phyloP scores from a whole-genome alignment of 2,113 vertebrate species.

The Hippoglossus stenolepis region DNA sequence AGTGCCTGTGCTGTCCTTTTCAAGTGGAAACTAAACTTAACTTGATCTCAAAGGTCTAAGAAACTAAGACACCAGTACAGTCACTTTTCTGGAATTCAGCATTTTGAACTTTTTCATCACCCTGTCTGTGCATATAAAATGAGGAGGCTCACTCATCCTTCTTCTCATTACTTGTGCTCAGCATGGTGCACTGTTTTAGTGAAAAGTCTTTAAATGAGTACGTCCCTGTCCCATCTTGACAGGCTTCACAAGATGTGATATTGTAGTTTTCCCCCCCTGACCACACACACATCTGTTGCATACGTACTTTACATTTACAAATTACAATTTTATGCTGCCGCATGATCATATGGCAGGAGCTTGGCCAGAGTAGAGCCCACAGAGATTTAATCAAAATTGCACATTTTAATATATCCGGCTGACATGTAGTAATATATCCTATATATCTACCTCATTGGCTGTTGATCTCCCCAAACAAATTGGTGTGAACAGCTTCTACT shows the following conservation, averaged over 20 bases:
- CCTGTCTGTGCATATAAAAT: not conserved
- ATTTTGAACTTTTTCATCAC: too few species aligned
- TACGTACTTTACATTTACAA: not conserved
- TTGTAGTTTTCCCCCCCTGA: not conserved
- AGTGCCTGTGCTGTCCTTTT: not conserved
- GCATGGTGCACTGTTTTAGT: not conserved
- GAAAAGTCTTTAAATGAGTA: not conserved
- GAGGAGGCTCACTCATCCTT: not conserved
- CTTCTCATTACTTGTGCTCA: not conserved
- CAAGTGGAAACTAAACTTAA: not conserved
- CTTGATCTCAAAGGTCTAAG: too few species aligned
- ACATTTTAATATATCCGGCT: not conserved
- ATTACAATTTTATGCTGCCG: not conserved
- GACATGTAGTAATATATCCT: not conserved
- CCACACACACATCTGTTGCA: not conserved
- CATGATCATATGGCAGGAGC: too few species aligned
- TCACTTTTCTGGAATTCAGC: too few species aligned
- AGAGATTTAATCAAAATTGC: not conserved
- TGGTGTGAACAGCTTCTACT: not conserved
- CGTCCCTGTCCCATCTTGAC: not conserved
- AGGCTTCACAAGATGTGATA: too few species aligned
- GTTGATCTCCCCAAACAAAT: not conserved
- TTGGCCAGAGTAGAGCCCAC: not conserved
- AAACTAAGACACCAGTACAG: too few species aligned
- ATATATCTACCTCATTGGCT: not conserved